Conservation (phyloP, 2,797 vertebrate species). For the Pseudochirops corinnae region DNA sequence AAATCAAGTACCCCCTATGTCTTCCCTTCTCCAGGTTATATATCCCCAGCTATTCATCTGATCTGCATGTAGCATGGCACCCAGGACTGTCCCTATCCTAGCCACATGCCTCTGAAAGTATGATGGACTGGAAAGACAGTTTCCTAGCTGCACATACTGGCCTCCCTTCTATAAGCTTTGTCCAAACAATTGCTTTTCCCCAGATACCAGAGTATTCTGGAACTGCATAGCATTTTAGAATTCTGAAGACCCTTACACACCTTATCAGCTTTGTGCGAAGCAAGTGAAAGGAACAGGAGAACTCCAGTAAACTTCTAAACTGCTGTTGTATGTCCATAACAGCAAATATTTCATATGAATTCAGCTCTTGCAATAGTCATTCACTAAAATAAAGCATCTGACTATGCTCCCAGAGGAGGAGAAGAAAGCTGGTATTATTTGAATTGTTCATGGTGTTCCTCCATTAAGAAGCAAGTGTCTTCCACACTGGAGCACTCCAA, state of each 20-base stretch:
- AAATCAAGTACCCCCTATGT: not conserved
- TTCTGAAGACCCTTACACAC: not conserved
- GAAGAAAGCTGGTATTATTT: not conserved
- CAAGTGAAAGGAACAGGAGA: not conserved
- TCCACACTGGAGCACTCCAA: not conserved
- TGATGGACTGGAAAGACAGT: not conserved
- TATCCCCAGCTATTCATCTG: not conserved
- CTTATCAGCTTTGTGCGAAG: not conserved
- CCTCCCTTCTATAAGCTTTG: too few relatives aligned
- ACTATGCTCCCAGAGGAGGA: not conserved
- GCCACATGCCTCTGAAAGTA: not conserved
- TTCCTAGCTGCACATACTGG: not conserved
- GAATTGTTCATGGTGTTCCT: not conserved
- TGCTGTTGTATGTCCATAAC: not conserved
- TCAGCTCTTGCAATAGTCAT: not conserved
- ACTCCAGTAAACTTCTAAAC: not conserved
- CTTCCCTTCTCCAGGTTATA: not conserved
- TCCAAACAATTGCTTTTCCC: not conserved
- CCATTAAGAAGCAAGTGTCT: not conserved
- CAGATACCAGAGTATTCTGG: not conserved
- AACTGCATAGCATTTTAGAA: not conserved
- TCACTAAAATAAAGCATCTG: not conserved
- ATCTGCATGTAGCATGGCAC: not conserved
- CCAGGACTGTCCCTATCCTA: not conserved
- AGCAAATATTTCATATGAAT: not conserved